Conservation (phyloP, 2,888 invertebrate genomes). For the Trissolcus japonicus region DNA sequence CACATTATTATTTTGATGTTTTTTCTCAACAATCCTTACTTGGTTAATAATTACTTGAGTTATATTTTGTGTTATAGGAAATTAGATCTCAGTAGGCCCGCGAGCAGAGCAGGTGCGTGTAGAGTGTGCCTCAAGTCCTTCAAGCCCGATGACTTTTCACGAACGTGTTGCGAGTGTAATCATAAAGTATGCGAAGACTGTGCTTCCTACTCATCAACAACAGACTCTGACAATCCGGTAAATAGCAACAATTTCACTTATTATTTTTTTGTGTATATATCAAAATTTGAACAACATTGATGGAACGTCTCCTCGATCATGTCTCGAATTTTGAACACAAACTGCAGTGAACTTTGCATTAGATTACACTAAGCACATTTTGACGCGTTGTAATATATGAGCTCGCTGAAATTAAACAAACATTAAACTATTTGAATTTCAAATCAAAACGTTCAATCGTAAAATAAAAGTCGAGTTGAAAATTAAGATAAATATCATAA, state of each 20-base stretch:
- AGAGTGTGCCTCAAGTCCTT: constrained; percentile 92
- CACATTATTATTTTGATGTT: too few relatives aligned
- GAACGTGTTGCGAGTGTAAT: constrained; percentile 92
- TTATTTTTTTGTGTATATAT: neutral
- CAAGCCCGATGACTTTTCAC: constrained; percentile 91
- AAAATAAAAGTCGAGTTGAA: too few relatives aligned
- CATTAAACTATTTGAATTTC: too few relatives aligned
- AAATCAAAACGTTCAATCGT: too few relatives aligned
- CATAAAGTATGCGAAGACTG: constrained; percentile 95
- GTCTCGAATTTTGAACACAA: neutral
- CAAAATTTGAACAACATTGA: neutral
- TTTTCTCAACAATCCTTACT: too few relatives aligned
- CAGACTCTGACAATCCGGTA: constrained; percentile 89
- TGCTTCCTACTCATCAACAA: constrained; percentile 91
- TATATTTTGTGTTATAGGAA: constrained; percentile 68
- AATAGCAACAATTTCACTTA: constrained; percentile 64
- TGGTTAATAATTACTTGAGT: too few relatives aligned
- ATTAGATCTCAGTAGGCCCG: constrained; percentile 84
- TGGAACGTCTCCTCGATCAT: neutral
- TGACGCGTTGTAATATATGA: too few relatives aligned
- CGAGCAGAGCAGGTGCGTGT: constrained; percentile 86
- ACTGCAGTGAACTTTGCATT: neutral
- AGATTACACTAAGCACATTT: too few relatives aligned
- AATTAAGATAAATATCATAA: too few relatives aligned
- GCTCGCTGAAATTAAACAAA: too few relatives aligned